These are phyloP conservation scores for Upupa epops DNA, from an alignment of 2,113 vertebrate genomes.

Conservation along the genomic window DNA sequence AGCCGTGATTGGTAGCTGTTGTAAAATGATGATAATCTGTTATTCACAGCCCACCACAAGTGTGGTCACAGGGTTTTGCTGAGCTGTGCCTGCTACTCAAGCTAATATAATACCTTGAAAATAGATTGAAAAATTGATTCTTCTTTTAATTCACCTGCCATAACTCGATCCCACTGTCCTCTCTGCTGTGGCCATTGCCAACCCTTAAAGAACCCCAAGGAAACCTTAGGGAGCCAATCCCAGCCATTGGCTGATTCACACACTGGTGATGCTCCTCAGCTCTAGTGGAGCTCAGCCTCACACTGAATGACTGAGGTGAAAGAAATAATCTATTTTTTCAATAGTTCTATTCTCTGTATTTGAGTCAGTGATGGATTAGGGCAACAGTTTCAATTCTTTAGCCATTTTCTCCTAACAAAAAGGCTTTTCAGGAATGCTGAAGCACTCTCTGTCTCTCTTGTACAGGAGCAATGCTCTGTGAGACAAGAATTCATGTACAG, in stretches of 20 bases:
- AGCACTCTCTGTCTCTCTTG: neutral
- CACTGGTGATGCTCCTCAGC: neutral
- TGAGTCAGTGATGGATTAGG: neutral
- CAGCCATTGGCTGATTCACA: neutral
- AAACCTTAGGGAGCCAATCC: neutral
- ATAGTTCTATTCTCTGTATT: neutral
- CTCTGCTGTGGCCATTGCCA: neutral
- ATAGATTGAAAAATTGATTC: neutral
- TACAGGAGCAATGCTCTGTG: neutral
- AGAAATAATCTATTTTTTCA: neutral
- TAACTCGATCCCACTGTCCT: neutral
- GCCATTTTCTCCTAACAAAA: neutral
- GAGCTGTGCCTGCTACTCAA: neutral
- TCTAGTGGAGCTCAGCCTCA: slow-evolving; percentile 9
- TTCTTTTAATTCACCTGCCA: neutral
- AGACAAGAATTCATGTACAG: neutral
- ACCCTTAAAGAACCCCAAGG: neutral
- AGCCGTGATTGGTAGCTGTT: slow-evolving; percentile 6
- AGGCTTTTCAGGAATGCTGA: neutral
- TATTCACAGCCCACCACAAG: slow-evolving; percentile 1
- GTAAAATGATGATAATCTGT: slow-evolving; percentile 37
- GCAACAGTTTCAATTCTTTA: neutral
- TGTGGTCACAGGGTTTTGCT: neutral
- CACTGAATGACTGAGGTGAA: neutral
- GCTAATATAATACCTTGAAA: neutral